phyloP scores from a whole-genome alignment of 2,113 vertebrate genomes.

The Smithornis capensis region DNA sequence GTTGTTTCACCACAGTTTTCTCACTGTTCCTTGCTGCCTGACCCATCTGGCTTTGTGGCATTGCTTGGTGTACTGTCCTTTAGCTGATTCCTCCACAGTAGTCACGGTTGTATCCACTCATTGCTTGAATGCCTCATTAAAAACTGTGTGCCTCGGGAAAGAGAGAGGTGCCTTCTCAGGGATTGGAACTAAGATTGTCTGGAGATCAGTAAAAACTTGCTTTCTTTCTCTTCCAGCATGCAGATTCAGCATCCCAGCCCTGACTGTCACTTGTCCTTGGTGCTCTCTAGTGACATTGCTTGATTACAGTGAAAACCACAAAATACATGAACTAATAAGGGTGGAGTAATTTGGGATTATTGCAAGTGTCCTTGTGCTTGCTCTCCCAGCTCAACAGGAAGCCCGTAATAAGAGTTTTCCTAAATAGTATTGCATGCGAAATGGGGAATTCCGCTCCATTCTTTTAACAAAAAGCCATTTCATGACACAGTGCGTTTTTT shows the following conservation, averaged over 20 bases:
- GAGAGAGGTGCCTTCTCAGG: background rate
- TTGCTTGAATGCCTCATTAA: background rate
- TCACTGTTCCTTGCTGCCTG: background rate
- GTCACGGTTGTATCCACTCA: background rate
- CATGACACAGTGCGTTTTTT: conserved; percentile 11
- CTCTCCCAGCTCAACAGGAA: conserved; percentile 64
- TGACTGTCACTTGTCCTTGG: background rate
- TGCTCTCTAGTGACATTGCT: conserved; percentile 34
- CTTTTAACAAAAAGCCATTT: conserved; percentile 65
- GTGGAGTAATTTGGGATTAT: conserved; percentile 39
- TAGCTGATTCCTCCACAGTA: background rate
- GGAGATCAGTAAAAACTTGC: background rate
- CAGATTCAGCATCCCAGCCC: conserved; percentile 39
- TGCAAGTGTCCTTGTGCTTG: conserved; percentile 50
- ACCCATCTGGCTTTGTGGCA: background rate
- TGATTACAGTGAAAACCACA: conserved; percentile 37
- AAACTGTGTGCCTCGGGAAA: background rate
- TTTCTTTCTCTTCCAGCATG: background rate
- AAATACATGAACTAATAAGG: conserved; percentile 47
- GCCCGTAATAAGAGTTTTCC: conserved; percentile 71
- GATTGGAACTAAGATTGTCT: background rate
- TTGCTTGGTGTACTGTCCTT: background rate
- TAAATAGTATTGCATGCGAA: conserved; percentile 48
- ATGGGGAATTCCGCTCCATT: conserved; percentile 16
- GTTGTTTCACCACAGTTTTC: background rate